Base-by-base conservation (phyloP, 2,113 vertebrate genomes). In the Phocoena sinus region DNA sequence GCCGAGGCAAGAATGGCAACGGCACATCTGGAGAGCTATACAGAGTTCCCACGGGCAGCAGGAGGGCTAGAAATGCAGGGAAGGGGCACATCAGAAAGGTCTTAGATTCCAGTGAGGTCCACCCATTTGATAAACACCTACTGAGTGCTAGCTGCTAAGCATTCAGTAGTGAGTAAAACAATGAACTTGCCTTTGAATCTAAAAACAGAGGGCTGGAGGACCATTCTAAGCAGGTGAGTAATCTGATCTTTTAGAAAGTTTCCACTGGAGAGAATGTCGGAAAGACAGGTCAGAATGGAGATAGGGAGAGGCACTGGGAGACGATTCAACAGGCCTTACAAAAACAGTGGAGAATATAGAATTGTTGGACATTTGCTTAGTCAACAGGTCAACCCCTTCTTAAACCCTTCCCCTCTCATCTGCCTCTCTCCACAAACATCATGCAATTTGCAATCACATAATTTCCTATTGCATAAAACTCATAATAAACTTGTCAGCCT, bases 1-100 rank as follows among this genome's bases (percentile, higher is more conserved):
- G 6, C 18, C 6, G 26, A 58, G 31, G 44, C 3, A 8, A 26
- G 4, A 17, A 3, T 0, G 53, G 60, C 58, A 12, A 6, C 13
- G 6, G 74, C 47, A 47, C 12, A 13, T 28, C 2, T 4, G 38
- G 17, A 71, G 33, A 70, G 47, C 23, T 33, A 2, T 0, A 2
- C 0, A 6, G 33, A 63, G 77, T 28, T 44, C 58, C 13, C 25
- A 3, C 12, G 26, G 67, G 25, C 3, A 44, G 33, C 38, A 23
- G 1, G 3, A 68, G 67, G 65, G 62, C 47, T 38, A 0, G 7
- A 25, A 63, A 73, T 67, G 38, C 0, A 62, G 53, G 18, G 33
- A 65, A n/a, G 36, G 25, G 41, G 41, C 6, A 41, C 33, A 63
- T 44, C 4, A 11, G 31, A 68, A 25, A 36, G 47, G 38, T 23